Percentiles rank a stretch among this genome's conserved stretches.
phyloP scores from a whole-genome alignment of 2,888 invertebrate species.

The Imbricaverruca yamaguchii region DNA sequence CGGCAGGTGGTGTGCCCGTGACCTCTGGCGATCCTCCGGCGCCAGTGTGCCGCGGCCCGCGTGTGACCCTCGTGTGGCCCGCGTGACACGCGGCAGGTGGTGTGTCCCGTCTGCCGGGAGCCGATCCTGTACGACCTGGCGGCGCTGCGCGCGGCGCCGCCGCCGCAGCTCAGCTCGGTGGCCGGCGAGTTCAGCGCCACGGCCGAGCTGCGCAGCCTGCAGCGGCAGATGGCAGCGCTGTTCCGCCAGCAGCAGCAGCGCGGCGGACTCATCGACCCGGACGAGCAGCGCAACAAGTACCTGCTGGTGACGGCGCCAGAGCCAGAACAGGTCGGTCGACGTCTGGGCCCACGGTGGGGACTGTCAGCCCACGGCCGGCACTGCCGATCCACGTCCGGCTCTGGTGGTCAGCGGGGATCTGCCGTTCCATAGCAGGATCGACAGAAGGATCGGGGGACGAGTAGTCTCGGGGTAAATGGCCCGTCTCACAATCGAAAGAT shows the following conservation, averaged over 20 bases:
- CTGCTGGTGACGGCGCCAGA: conserved; percentile 25
- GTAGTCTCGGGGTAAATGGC: too few relatives aligned
- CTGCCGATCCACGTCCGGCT: too few relatives aligned
- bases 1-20: too few relatives aligned
- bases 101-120: conserved; percentile 78
- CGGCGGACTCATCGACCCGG: conserved; percentile 33
- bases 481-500: too few relatives aligned
- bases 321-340: neutral
- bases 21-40: too few relatives aligned
- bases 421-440: too few relatives aligned
- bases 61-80: too few relatives aligned
- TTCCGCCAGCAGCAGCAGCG: conserved; percentile 32
- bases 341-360: too few relatives aligned
- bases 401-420: too few relatives aligned
- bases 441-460: too few relatives aligned
- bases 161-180: conserved; percentile 61
- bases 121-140: conserved; percentile 57
- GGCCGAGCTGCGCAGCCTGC: conserved; percentile 29
- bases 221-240: conserved; percentile 30
- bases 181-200: conserved; percentile 27
- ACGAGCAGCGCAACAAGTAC: conserved; percentile 33
- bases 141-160: conserved; percentile 53
- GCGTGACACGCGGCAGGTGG: conserved; percentile 48
- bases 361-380: too few relatives aligned
- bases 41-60: too few relatives aligned